Conservation (phyloP, 1,140 invertebrate genomes). For the Apocrypta bakeri region DNA sequence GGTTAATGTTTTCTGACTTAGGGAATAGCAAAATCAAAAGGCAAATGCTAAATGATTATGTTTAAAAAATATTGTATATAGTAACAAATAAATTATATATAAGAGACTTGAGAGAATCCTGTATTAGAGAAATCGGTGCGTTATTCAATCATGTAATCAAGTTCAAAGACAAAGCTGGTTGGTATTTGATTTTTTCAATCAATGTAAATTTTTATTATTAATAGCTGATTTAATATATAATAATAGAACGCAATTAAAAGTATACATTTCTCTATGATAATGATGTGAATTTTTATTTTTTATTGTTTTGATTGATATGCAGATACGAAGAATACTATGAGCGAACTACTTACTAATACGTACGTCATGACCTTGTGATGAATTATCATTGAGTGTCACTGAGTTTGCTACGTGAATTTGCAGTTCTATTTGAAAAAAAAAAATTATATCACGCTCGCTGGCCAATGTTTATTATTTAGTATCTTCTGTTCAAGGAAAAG, state of each 20-base stretch:
- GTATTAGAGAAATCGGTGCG: background rate
- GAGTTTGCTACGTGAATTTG: background rate
- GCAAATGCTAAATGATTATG: background rate
- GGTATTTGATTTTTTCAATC: background rate
- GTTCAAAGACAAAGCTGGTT: too few relatives aligned
- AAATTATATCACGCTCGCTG: too few relatives aligned
- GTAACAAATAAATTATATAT: background rate
- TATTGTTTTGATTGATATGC: background rate
- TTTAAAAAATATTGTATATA: constrained; percentile 24
- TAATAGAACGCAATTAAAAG: background rate
- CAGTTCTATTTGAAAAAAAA: background rate
- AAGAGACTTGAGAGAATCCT: constrained; percentile 7
- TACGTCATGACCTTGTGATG: constrained; percentile 4
- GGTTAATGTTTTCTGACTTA: background rate
- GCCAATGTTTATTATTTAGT: too few relatives aligned
- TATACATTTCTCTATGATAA: background rate
- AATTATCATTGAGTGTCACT: background rate
- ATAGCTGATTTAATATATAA: too few relatives aligned
- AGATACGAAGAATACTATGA: background rate
- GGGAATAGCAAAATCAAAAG: background rate
- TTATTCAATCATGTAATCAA: too few relatives aligned
- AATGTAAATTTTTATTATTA: background rate
- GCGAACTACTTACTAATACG: background rate
- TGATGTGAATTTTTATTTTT: constrained; percentile 15
- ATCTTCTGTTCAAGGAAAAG: too few relatives aligned